Base-by-base conservation (phyloP, 2,888 invertebrate species). In the Latrodectus hesperus region DNA sequence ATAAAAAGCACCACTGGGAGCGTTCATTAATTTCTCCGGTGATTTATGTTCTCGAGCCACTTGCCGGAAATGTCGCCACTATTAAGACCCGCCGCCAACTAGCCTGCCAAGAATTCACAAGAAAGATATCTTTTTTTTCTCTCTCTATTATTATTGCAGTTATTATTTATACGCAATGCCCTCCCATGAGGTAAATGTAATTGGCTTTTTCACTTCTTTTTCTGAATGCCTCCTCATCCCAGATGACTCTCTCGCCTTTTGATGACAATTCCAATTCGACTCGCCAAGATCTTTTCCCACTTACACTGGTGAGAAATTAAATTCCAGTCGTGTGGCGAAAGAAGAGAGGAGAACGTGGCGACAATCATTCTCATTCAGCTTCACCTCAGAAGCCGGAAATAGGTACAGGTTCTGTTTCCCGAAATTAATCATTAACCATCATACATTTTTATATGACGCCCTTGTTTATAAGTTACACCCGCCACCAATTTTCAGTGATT, bases 1-100 rank as follows among this genome's bases (percentile, higher is more conserved):
- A 86, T 86, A 81, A 86, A 86, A 81, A 80, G 79, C 81, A 72
- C 86, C 81, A 81, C 65, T 49, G 81, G 86, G 86, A 81, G 60
- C 86, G 67, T 81, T 86, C 86, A 86, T 86, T 86, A 86, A 86
- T 86, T 86, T 86, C 86, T 72, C 16, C 49, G 76, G 80, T 86
- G 86, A 86, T 86, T 86, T 86, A 86, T 86, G 85, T 17, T 71
- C 64, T 71, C 49, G 76, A 75, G 76, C 75, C 76, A 81, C 79
- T 86, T 86, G 74, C 85, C 79, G 79, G 80, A 82, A 82, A 82
- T 82, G 51, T 74, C 84, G 73, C 60, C 77, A 77, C 78, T 76
- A 84, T 84, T 84, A 84, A 84, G 76, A 78, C 73, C 73, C 72
- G 78, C 67, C 65, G 16, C 51, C 51, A 67, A 74, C 26, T 14